Evolutionary conservation across 2,888 invertebrate genomes (phyloP), one percentile per base, ranked within the genome.

Genomic region (Cheilosia grossa): DNA sequence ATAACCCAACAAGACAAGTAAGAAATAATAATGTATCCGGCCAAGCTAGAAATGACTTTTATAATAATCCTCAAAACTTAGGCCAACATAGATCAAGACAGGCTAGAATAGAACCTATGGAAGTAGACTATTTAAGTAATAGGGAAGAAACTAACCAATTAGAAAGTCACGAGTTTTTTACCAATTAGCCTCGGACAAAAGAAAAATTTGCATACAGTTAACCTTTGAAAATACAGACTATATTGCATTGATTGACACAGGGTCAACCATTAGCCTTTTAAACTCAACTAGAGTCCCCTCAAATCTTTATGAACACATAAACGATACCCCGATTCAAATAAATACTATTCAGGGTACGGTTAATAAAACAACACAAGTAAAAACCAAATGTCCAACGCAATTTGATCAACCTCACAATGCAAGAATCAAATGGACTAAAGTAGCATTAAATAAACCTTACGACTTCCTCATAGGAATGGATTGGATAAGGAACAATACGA

Each of bases 381-480:
- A 75, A 79, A 87, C 82, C 5, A 64, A 69, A 69, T 87, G 81
- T 53, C 82, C 82, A 40, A 47, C 2, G 0, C 78, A 82, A 54
- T 86, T 87, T 77, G 49, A 74, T 53, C 72, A 67, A 54, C 73
- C 82, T 19, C 15, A 21, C 13, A 87, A 87, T 33, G 79, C 82
- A 21, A 85, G 74, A 70, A 82, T 87, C 10, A 85, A 70, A 30
- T 77, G 82, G 82, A 67, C 72, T 15, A 77, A 64, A 37, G 58
- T 86, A 21, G 61, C 27, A 40, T 44, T 86, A 63, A 49, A 86
- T 42, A 86, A 87, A 69, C 51, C 75, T 6, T 86, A 82, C 37
- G 86, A 82, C 73, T 66, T 40, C 33, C 78, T 42, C 3, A 61
- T 81, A 2, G 86, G 80, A 30, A 86, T 86, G 82, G 82, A 79